These are phyloP conservation scores for Otis tarda DNA, from an alignment of 2,113 vertebrate genomes.

Conservation along the genomic window DNA sequence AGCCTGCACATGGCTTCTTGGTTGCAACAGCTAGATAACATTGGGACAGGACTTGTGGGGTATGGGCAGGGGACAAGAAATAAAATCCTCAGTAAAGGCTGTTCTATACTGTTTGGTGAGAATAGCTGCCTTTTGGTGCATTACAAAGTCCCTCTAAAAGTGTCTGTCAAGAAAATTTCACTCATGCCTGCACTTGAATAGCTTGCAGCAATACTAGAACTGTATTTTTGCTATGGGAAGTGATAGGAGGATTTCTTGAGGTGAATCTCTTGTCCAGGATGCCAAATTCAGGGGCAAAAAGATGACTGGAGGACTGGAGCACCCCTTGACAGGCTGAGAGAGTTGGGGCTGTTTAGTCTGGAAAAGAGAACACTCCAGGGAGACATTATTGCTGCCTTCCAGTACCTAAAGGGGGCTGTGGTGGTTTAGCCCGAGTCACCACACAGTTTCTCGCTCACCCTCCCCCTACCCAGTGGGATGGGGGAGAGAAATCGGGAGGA, in stretches of 20 bases:
- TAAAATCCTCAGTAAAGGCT: background rate
- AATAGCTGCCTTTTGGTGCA: background rate
- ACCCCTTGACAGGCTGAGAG: too few relatives aligned
- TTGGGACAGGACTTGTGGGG: accelerated
- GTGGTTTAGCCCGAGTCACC: too few relatives aligned
- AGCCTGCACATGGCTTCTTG: background rate
- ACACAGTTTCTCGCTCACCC: too few relatives aligned
- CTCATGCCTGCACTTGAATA: background rate
- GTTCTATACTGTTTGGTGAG: background rate
- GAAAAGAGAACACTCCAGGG: too few relatives aligned
- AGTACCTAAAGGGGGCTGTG: too few relatives aligned
- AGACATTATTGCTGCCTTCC: too few relatives aligned
- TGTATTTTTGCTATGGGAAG: background rate
- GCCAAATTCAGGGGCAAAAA: background rate
- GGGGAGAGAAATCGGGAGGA: too few relatives aligned
- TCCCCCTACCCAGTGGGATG: too few relatives aligned
- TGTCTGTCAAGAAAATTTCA: background rate
- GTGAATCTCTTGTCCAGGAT: background rate
- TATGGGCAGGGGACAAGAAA: background rate
- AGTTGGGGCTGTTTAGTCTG: too few relatives aligned
- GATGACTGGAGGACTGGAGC: too few relatives aligned
- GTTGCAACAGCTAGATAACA: background rate
- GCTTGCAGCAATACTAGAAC: background rate
- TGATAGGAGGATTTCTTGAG: background rate
- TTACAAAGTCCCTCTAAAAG: background rate